Evolutionary conservation across 1,140 invertebrate species (phyloP), one percentile per base, ranked within the genome.

Genomic region (Atta texana): DNA sequence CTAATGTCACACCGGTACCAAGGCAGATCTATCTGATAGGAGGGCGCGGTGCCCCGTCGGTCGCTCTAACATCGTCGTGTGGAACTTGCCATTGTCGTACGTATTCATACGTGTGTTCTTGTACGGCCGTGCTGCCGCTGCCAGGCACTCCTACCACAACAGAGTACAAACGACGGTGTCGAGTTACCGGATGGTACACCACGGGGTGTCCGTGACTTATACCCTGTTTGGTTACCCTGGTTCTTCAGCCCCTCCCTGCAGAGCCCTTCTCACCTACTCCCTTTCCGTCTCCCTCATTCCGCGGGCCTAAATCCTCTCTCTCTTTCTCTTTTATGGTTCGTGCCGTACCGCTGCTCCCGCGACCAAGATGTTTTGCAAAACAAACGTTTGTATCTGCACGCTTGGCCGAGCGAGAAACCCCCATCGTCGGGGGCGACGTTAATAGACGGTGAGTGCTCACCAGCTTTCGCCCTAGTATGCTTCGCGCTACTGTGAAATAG

Each of bases 101-200:
- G 90, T 94, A 94, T 94, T 95, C 94, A 94, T 94, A 93, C 94
- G 93, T 93, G 91, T 94, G 92, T 94, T 94, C 93, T 94, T 93
- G 92, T 94, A 90, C 91, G 85, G 88, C 76, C 63, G 92, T 92
- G 90, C 92, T 93, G 89, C 92, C 92, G 92, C 92, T 90, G 92
- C 88, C 92, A 92, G 92, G 90, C 87, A 93, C 91, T 92, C 91
- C 92, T 93, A 91, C 91, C 92, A 92, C 93, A 91, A 90, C 85
- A 81, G 88, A 91, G 93, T 95, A 95, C 94, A 95, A 95, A 95
- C 94, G 93, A 95, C 92, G 94, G 94, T 95, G 94, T 95, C 95
- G 95, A 95, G 94, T 95, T 95, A 95, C 95, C 95, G 95, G 95
- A 95, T 95, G 94, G 95, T 93, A 94, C 94, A 90, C 95, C 93